phyloP scores from a whole-genome alignment of 2,888 invertebrate species.

The Drosophila bunnanda region DNA sequence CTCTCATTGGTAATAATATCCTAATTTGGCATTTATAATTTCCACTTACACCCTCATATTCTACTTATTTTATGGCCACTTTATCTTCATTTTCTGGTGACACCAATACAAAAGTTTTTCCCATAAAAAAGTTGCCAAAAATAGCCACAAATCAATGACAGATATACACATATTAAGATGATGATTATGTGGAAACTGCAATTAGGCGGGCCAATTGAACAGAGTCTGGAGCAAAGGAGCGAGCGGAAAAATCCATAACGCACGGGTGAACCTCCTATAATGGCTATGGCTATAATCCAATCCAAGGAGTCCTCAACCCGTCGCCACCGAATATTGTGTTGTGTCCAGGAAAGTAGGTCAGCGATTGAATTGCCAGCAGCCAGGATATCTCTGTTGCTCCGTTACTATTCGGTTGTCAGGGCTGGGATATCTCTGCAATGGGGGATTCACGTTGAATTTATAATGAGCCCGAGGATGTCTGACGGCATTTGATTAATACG shows the following conservation, averaged over 20 bases:
- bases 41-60: not conserved
- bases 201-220: conserved; percentile 31
- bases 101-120: conserved; percentile 35
- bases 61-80: conserved; percentile 8
- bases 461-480: conserved; percentile 46
- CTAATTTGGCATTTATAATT: conserved; percentile 14
- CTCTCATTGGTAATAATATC: not conserved
- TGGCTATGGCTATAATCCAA: not conserved
- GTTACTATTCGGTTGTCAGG: conserved; percentile 37
- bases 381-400: conserved; percentile 38
- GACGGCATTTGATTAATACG: conserved; percentile 65
- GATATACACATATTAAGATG: conserved; percentile 7
- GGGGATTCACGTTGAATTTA: conserved; percentile 53
- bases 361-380: conserved; percentile 64
- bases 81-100: conserved; percentile 25
- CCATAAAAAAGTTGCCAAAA: conserved; percentile 34
- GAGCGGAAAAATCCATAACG: conserved; percentile 7
- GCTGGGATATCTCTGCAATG: conserved; percentile 13
- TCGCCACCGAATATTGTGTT: conserved; percentile 8
- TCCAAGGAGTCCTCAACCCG: conserved; percentile 12
- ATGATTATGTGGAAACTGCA: conserved; percentile 45
- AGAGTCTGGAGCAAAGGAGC: conserved; percentile 9
- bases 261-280: conserved; percentile 37
- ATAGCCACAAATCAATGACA: conserved; percentile 42
- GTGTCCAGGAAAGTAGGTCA: conserved; percentile 67